These are phyloP conservation scores for Dromiciops gliroides DNA, from an alignment of 2,113 vertebrate species.

Conservation along the genomic window DNA sequence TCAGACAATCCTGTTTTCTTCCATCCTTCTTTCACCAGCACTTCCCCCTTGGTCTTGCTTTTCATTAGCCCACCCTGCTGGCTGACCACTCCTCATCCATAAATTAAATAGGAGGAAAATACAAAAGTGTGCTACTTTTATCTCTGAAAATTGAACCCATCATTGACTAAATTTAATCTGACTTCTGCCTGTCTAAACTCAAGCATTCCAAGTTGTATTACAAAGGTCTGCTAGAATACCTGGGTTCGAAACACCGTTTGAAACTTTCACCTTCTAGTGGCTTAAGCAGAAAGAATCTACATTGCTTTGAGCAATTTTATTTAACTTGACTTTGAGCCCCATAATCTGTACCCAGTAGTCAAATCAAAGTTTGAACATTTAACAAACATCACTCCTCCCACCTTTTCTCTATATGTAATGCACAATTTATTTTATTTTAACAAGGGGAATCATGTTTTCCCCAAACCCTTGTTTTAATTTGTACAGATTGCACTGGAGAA, in stretches of 20 bases:
- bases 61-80: slow-evolving; percentile 70
- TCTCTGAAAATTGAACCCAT: slow-evolving; percentile 47
- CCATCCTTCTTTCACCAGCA: slow-evolving; percentile 57
- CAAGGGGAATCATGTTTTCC: slow-evolving; percentile 24
- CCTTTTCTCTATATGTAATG: slow-evolving; percentile 52
- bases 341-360: slow-evolving; percentile 43
- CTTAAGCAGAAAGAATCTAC: slow-evolving; percentile 13
- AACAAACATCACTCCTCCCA: slow-evolving; percentile 44
- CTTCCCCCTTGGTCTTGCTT: slow-evolving; percentile 61
- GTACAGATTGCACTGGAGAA: slow-evolving; percentile 33
- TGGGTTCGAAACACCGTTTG: slow-evolving; percentile 28
- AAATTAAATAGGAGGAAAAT: slow-evolving; percentile 45
- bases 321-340: slow-evolving; percentile 60
- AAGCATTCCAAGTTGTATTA: slow-evolving; percentile 35
- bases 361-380: slow-evolving; percentile 57
- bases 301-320: slow-evolving; percentile 32
- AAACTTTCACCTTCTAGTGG: slow-evolving; percentile 21
- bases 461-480: slow-evolving; percentile 42
- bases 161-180: slow-evolving; percentile 46
- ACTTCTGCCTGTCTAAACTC: slow-evolving; percentile 49
- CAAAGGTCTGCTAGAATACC: slow-evolving; percentile 29
- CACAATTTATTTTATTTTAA: slow-evolving; percentile 67
- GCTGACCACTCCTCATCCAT: slow-evolving; percentile 53
- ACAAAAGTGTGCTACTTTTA: slow-evolving; percentile 66
- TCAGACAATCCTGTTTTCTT: slow-evolving; percentile 59